Base-by-base conservation (phyloP, 2,113 vertebrate species). In the Oophaga pumilio region DNA sequence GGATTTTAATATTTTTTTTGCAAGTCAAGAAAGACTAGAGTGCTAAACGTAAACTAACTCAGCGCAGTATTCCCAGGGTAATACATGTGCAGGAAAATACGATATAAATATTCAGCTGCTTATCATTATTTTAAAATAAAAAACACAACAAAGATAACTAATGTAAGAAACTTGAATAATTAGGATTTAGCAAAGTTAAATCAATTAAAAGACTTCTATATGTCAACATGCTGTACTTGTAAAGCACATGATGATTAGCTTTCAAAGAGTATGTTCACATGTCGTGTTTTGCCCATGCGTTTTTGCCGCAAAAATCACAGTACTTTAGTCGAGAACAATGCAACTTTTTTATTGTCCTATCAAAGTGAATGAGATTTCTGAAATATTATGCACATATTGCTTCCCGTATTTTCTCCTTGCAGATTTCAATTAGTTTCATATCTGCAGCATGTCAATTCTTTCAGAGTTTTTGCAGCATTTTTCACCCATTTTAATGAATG, bases 21-120 rank as follows among this genome's bases (percentile, higher is more conserved):
- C 49, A 53, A 69, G 81, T 83, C n/a, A 26, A 28, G 22, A 83
- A 68, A 64, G 80, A 68, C 80, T 24, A 66, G 33, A 64, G 22
- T n/a, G 43, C 81, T 83, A 26, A 66, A 53, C 26, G n/a, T 66
- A 83, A 69, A 83, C 79, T 62, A 33, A 1, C 59, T 50, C 59
- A 50, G 79, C 79, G n/a, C 33, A 43, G 79, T 64, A 82, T 64
- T 64, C 79, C 79, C 59, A 49, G 57, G 78, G 79, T 64, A 12
- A n/a, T 15, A 18, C 78, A 81, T 64, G 20, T 82, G 79, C 79
- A 43, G 28, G n/a, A 64, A 82, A 82, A 64, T 33, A 82, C n/a
- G 59, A 17, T 82, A 64, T 64, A 82, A 62, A 49, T 64, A 82
- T 82, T 82, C 79, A 60, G 17, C 59, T 82, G 28, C 59, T 82